These are phyloP conservation scores for Euglossa dilemma DNA, from an alignment of 1,140 invertebrate species.

Conservation along the genomic window DNA sequence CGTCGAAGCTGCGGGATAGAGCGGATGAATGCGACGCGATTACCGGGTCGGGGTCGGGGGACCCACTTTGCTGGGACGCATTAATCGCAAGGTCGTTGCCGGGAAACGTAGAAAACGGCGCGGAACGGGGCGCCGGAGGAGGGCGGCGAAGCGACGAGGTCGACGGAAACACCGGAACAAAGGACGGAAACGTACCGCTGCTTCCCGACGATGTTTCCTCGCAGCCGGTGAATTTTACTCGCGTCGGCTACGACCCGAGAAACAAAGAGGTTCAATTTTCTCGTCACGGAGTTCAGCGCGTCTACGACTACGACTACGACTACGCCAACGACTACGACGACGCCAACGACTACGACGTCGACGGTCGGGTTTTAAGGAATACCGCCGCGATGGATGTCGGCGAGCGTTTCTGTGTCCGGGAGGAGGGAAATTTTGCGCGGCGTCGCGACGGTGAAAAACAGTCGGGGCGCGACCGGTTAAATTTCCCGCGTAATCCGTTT, in stretches of 20 bases:
- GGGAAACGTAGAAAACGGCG: neutral
- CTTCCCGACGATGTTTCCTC: neutral
- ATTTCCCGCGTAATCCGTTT: slow-evolving; percentile 32
- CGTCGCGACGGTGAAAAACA: slow-evolving; percentile 16
- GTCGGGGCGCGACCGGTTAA: neutral
- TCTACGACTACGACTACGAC: too few species aligned
- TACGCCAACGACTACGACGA: too few species aligned
- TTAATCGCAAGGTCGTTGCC: slow-evolving; percentile 63
- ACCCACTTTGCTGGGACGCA: slow-evolving; percentile 54
- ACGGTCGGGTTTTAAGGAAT: too few species aligned
- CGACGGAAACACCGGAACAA: neutral
- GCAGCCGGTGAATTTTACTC: neutral
- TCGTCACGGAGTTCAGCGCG: neutral
- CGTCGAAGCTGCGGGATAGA: neutral
- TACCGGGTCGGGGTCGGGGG: slow-evolving; percentile 54
- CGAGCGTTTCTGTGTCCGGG: neutral
- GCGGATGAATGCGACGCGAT: slow-evolving; percentile 65
- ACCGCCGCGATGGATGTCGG: neutral
- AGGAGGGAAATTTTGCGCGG: neutral
- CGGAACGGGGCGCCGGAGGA: neutral
- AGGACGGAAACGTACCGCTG: neutral
- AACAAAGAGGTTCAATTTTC: neutral
- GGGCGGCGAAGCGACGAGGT: neutral
- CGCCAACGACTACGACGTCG: too few species aligned
- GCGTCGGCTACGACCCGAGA: neutral